phyloP scores from a whole-genome alignment of 1,140 invertebrate genomes.

The Metaphire vulgaris region DNA sequence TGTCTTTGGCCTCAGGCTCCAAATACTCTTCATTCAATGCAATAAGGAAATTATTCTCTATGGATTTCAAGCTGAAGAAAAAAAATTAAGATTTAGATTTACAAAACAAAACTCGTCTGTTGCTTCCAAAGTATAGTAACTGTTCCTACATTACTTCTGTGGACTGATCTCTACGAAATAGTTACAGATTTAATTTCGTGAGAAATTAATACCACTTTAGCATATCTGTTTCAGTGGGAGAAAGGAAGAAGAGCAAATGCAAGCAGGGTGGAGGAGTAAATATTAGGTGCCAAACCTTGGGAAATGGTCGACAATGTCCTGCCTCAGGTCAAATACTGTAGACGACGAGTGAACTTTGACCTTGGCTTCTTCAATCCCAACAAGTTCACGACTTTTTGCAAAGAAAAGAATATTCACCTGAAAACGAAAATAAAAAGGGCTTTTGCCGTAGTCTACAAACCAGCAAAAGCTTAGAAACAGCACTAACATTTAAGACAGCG shows the following conservation, averaged over 20 bases:
- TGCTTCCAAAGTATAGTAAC: neutral
- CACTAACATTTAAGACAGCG: too few species aligned
- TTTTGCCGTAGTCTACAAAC: too few species aligned
- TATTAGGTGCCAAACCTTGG: conserved; percentile 40
- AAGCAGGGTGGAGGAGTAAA: too few species aligned
- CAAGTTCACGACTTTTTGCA: conserved; percentile 74
- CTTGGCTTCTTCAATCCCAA: conserved; percentile 51
- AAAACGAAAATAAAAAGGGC: too few species aligned
- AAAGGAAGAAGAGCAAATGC: too few species aligned
- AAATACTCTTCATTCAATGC: conserved; percentile 74
- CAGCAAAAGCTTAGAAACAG: too few species aligned
- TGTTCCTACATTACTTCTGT: too few species aligned
- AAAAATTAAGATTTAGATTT: neutral
- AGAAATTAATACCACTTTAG: too few species aligned
- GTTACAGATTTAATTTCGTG: too few species aligned
- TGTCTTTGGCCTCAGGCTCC: conserved; percentile 49
- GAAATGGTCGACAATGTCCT: conserved; percentile 59
- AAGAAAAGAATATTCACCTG: conserved; percentile 71
- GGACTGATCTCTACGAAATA: too few species aligned
- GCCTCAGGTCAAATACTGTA: conserved; percentile 54
- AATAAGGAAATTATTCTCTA: conserved; percentile 66
- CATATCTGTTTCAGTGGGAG: too few species aligned
- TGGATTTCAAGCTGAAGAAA: conserved; percentile 56
- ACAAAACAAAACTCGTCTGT: neutral
- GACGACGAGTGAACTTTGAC: conserved; percentile 54